phyloP scores from a whole-genome alignment of 2,888 invertebrate species.

The Caradrina kadenii region DNA sequence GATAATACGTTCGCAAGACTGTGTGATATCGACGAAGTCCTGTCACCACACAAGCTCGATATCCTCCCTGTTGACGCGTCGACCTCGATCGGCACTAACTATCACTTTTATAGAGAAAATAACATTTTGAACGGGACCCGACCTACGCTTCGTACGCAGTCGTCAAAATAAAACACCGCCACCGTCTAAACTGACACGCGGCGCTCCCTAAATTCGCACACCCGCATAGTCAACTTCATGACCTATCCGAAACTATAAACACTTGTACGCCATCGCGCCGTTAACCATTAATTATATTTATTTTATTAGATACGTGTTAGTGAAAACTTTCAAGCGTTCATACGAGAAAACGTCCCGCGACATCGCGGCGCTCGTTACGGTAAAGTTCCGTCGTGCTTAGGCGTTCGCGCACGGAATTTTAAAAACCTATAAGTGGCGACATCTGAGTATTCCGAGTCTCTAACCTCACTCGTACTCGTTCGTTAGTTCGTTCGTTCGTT shows the following conservation, averaged over 20 bases:
- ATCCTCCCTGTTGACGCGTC: slow-evolving; percentile 1
- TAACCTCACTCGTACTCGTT: too few species aligned
- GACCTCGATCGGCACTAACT: slow-evolving; percentile 2
- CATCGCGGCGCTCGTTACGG: slow-evolving; percentile 7
- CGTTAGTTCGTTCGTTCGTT: too few species aligned
- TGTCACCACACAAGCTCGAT: slow-evolving; percentile 66
- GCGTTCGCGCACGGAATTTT: too few species aligned
- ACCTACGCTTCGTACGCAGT: slow-evolving; percentile 1
- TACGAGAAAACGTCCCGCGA: slow-evolving; percentile 21
- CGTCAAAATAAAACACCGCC: not conserved
- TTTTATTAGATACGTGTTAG: not conserved
- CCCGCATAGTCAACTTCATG: too few species aligned
- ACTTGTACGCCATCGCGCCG: not conserved
- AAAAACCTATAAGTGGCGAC: too few species aligned
- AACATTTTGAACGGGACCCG: slow-evolving; percentile 4
- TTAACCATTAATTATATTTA: too few species aligned
- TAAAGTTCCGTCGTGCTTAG: not conserved
- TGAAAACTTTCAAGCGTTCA: too few species aligned
- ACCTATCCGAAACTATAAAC: too few species aligned
- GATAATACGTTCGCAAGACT: slow-evolving; percentile 8
- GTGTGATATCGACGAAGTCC: not conserved
- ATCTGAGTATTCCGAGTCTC: too few species aligned
- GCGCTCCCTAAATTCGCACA: too few species aligned
- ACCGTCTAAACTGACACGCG: too few species aligned
- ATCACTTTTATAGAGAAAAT: slow-evolving; percentile 29